Evolutionary conservation across 2,113 vertebrate genomes (phyloP).

Genomic region (Stomatorhinus ivindoensis): DNA sequence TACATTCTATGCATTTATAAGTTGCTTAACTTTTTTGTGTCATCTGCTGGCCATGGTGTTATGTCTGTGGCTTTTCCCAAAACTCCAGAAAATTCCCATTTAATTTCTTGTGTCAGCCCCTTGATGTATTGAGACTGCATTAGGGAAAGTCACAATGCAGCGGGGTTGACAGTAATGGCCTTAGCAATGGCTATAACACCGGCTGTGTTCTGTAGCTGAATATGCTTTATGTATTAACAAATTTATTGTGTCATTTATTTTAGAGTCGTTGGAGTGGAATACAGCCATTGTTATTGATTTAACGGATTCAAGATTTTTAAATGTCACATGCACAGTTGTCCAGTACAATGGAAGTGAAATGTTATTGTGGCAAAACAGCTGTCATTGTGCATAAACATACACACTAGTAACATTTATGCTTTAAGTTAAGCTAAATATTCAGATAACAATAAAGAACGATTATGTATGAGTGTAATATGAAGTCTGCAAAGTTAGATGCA

Average conservation of each 20-base stretch:
- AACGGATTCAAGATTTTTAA: neutral
- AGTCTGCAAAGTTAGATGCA: neutral
- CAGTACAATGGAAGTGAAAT: neutral
- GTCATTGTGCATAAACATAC: neutral
- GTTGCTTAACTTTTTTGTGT: neutral
- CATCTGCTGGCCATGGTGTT: neutral
- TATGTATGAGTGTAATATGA: neutral
- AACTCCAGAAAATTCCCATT: neutral
- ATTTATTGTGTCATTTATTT: neutral
- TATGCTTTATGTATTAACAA: neutral
- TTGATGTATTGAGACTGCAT: neutral
- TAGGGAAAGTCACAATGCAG: neutral
- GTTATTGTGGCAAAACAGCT: neutral
- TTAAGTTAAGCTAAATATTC: neutral
- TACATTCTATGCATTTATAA: neutral
- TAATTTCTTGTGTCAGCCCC: neutral
- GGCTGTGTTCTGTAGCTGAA: neutral
- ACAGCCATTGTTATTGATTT: neutral
- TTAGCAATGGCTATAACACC: neutral
- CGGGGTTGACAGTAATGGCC: neutral
- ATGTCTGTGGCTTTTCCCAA: neutral
- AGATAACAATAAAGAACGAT: neutral
- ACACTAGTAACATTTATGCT: neutral
- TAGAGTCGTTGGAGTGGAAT: neutral
- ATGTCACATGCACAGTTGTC: neutral